Percentiles rank a stretch among this genome's conserved stretches.
Evolutionary conservation across 1,140 invertebrate genomes (phyloP).

Genomic region (Pachyrhynchus sulphureomaculatus): DNA sequence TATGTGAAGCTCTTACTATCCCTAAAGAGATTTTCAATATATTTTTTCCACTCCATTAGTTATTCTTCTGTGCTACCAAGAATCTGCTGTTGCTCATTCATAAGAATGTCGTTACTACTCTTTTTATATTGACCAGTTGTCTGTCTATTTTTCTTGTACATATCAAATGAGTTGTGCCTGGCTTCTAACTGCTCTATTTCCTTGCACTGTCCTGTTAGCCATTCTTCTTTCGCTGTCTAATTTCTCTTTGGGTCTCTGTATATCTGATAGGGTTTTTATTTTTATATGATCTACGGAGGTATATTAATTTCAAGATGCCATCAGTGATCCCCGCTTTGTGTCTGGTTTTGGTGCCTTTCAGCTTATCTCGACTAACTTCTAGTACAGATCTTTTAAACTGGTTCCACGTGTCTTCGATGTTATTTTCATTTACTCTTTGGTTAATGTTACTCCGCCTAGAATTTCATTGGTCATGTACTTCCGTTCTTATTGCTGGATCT

Average conservation of each 20-base stretch:
- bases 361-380: neutral
- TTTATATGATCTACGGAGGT: neutral
- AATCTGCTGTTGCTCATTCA: too few relatives aligned
- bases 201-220: neutral
- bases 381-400: neutral
- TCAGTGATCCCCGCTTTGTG: neutral
- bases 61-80: too few relatives aligned
- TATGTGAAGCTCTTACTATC: too few relatives aligned
- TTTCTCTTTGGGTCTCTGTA: neutral
- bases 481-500: too few relatives aligned
- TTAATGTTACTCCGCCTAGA: neutral
- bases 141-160: slow-evolving; percentile 6
- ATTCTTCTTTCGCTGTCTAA: neutral
- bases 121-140: slow-evolving; percentile 3
- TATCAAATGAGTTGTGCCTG: neutral
- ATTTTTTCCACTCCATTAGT: too few relatives aligned
- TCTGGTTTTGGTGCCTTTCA: neutral
- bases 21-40: too few relatives aligned
- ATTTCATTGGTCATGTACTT: too few relatives aligned
- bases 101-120: neutral
- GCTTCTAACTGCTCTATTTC: slow-evolving; percentile 3
- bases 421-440: neutral
- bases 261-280: too few relatives aligned
- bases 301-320: neutral
- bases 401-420: neutral